phyloP scores from a whole-genome alignment of 2,113 vertebrate genomes.

The Oreochromis tanganicae region DNA sequence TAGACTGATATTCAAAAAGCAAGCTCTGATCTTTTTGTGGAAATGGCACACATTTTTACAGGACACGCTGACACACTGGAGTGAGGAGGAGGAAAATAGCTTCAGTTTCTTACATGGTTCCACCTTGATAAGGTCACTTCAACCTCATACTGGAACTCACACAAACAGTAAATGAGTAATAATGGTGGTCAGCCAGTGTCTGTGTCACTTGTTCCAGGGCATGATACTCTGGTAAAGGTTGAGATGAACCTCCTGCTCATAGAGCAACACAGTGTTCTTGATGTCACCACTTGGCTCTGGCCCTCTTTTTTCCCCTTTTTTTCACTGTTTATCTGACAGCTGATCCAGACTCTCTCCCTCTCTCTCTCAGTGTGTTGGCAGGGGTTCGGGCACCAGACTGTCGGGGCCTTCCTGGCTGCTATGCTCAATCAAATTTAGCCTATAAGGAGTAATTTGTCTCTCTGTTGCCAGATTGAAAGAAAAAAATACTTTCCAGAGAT shows the following conservation, averaged over 20 bases:
- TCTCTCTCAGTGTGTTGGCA: background rate
- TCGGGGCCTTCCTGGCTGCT: background rate
- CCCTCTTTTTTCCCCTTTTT: background rate
- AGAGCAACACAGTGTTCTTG: slow-evolving; percentile 3
- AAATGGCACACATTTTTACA: background rate
- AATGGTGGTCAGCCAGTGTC: background rate
- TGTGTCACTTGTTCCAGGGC: slow-evolving; percentile 6
- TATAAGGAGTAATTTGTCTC: background rate
- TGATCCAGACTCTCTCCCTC: background rate
- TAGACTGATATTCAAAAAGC: background rate
- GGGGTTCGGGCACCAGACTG: background rate
- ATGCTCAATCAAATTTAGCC: slow-evolving; percentile 5
- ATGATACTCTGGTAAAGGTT: background rate
- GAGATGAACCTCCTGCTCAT: background rate
- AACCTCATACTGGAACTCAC: background rate
- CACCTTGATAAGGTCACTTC: background rate
- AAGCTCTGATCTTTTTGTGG: background rate
- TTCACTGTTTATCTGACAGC: background rate
- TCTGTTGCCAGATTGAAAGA: background rate
- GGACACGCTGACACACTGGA: background rate
- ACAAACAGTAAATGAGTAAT: background rate
- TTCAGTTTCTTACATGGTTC: background rate
- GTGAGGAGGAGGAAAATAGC: background rate
- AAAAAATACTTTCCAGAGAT: background rate
- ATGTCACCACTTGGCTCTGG: background rate